Evolutionary conservation across 2,888 invertebrate genomes (phyloP), one percentile per base, ranked within the genome.

Genomic region (Nephrocerus scutellatus): DNA sequence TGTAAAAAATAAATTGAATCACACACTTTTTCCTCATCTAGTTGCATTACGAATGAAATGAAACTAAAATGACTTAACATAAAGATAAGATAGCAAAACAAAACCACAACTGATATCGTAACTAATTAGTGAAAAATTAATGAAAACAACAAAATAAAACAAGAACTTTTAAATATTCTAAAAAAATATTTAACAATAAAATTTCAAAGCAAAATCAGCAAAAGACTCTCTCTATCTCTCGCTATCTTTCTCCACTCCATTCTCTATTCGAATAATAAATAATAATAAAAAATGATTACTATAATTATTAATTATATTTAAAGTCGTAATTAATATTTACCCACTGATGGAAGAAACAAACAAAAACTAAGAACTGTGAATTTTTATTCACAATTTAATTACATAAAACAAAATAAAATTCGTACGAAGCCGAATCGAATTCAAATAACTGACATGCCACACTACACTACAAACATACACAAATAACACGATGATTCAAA

Each of bases 1-100:
- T 21, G 39, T 20, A 13, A 28, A 13, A 33, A 24, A 5, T 18
- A 14, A 18, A 39, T 26, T 31, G 35, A 43, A 38, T 35, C 45
- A 37, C 37, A 46, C 39, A 45, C 43, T 46, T 46, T 46, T 41
- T n/a, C 39, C 44, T 46, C 39, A 46, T 44, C 44, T 44, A 46
- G 46, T 46, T 39, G 36, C 46, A 46, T 46, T 36, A 30, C 41
- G 36, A 33, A 21, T 20, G 37, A 36, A 37, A 30, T 34, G 33
- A 47, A 40, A 41, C 36, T 41, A 23, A 43, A n/a, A n/a, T n/a
- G n/a, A n/a, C n/a, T n/a, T n/a, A n/a, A n/a, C n/a, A 29, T 29
- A 16, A 14, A 29, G 15, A 4, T 5, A 16, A 29, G 9, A 29
- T 15, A 15, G 15, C 12, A 12, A 24, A 24, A 24, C 2, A 23